Percentiles rank a stretch among this genome's conserved stretches.
phyloP scores from a whole-genome alignment of 2,888 invertebrate species.

The Temnothorax ravouxi region DNA sequence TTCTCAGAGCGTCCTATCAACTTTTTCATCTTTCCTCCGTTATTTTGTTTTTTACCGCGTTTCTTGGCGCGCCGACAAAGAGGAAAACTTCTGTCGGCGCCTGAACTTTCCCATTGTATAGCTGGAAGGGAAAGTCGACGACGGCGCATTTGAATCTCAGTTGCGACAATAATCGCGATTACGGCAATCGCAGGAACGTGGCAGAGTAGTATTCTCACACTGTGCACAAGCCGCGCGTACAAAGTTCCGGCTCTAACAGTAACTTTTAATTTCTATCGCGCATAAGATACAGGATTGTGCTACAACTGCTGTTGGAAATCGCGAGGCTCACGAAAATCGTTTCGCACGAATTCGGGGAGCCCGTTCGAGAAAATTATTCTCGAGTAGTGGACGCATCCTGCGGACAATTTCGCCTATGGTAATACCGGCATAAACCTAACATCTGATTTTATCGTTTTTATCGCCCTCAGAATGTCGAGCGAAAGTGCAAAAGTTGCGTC shows the following conservation, averaged over 20 bases:
- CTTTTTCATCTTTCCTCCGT: conserved; percentile 37
- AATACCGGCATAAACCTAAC: conserved; percentile 54
- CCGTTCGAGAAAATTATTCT: conserved; percentile 60
- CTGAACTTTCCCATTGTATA: conserved; percentile 41
- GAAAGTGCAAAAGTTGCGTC: conserved; percentile 2
- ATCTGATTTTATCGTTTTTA: conserved; percentile 40
- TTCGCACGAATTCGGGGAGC: conserved; percentile 57
- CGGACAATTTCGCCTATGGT: conserved; percentile 48
- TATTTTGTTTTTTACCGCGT: conserved; percentile 44
- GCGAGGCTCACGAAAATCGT: conserved; percentile 64
- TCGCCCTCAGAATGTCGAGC: conserved; percentile 8
- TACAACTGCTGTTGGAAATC: background rate
- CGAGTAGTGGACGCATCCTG: conserved; percentile 46
- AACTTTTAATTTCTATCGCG: conserved; percentile 54
- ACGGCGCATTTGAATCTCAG: conserved; percentile 50
- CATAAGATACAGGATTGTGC: background rate
- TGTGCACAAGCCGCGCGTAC: background rate
- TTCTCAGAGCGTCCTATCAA: conserved; percentile 43
- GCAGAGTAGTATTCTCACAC: background rate
- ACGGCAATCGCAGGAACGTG: conserved; percentile 22
- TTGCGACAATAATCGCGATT: conserved; percentile 51
- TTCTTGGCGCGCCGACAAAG: conserved; percentile 32
- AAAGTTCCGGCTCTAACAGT: conserved; percentile 18
- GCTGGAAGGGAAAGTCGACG: conserved; percentile 14
- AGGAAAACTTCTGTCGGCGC: conserved; percentile 34